These are phyloP conservation scores for Cardiocondyla obscurior DNA, from an alignment of 1,140 invertebrate genomes.

Conservation along the genomic window DNA sequence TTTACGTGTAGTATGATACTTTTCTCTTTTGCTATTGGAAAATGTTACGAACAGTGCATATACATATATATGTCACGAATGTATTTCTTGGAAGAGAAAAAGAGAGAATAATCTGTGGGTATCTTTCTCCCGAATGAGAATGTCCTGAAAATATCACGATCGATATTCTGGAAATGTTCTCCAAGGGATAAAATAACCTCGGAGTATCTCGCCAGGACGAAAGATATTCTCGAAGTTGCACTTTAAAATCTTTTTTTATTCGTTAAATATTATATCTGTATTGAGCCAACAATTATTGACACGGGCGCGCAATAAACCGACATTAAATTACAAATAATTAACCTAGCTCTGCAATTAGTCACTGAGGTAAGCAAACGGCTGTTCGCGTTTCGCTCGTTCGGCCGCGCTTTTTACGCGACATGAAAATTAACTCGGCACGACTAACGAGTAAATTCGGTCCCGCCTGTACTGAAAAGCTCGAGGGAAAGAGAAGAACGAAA, in stretches of 20 bases:
- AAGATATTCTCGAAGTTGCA: background rate
- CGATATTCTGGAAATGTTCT: background rate
- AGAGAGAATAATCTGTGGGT: background rate
- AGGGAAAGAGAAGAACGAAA: background rate
- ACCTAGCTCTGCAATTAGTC: background rate
- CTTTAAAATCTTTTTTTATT: background rate
- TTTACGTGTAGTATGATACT: background rate
- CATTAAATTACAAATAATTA: conserved; percentile 48
- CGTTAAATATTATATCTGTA: background rate
- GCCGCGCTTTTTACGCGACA: conserved; percentile 59
- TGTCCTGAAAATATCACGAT: background rate
- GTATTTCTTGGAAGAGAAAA: background rate
- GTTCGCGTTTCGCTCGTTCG: background rate
- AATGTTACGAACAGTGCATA: background rate
- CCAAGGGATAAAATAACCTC: background rate
- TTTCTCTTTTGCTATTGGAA: background rate
- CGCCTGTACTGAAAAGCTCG: conserved; percentile 62
- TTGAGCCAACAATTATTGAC: background rate
- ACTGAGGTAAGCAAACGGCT: background rate
- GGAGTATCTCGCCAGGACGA: background rate
- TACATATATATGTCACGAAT: background rate
- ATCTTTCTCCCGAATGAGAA: background rate
- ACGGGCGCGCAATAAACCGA: background rate
- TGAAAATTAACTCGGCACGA: conserved; percentile 46
- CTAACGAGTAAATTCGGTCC: conserved; percentile 77